Conservation (phyloP, 92 coral and sea anemone genomes). For the Anthopleura xanthogrammica region DNA sequence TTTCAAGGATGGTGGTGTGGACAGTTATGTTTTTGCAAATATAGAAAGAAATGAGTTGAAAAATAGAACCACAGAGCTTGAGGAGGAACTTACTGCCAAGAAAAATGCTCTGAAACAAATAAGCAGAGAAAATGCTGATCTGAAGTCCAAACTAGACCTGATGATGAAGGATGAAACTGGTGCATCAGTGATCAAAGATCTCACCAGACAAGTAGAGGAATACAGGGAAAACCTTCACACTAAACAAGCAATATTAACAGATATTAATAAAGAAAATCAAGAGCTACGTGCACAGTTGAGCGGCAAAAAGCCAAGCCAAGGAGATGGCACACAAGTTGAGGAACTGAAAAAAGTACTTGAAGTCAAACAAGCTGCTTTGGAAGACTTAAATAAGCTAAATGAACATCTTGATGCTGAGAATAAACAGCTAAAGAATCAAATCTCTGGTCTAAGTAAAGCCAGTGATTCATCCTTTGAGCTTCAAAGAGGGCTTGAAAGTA, state of each 20-base stretch:
- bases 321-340: conserved; percentile 45
- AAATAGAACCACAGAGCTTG: conserved; percentile 83
- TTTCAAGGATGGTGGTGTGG: conserved; percentile 90
- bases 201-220: conserved; percentile 70
- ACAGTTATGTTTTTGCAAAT: conserved; percentile 88
- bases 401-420: conserved; percentile 69
- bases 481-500: conserved; percentile 41
- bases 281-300: conserved; percentile 63
- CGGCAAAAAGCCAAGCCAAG: conserved; percentile 40
- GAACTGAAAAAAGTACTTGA: conserved; percentile 60
- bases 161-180: conserved; percentile 76
- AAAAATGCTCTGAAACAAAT: conserved; percentile 90
- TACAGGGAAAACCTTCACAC: conserved; percentile 69
- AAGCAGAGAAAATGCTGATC: conserved; percentile 95
- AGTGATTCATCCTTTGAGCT: conserved; percentile 55
- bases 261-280: conserved; percentile 86
- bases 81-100: conserved; percentile 93
- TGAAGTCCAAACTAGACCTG: conserved; percentile 78
- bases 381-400: conserved; percentile 58
- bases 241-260: conserved; percentile 73
- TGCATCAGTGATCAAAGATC: conserved; percentile 72
- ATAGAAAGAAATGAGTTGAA: conserved; percentile 89
- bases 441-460: conserved; percentile 22
- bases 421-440: conserved; percentile 50
- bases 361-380: conserved; percentile 55